Conservation (phyloP, 2,113 vertebrate species). For the Saccopteryx bilineata region DNA sequence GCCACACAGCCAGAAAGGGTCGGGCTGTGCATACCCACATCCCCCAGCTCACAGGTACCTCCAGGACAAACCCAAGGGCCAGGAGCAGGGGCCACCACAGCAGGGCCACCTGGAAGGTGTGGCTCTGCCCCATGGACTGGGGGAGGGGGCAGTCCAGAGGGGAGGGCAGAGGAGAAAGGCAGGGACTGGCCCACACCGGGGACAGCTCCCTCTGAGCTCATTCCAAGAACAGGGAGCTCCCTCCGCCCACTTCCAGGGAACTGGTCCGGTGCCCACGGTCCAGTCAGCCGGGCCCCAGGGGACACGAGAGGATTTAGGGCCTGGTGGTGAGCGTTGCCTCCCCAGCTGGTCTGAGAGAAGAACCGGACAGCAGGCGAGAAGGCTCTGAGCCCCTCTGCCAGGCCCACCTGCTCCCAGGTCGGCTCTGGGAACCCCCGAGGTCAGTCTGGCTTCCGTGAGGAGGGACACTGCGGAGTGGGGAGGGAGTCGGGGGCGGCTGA, state of each 20-base stretch:
- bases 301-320: neutral
- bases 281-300: neutral
- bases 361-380: neutral
- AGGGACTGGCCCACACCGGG: neutral
- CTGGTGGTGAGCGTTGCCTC: rapidly evolving
- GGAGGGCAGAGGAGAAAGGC: neutral
- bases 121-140: neutral
- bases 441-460: neutral
- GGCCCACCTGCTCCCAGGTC: neutral
- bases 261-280: neutral
- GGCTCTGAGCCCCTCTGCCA: neutral
- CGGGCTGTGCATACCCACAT: neutral
- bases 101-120: rapidly evolving
- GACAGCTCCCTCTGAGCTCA: conserved; percentile 27
- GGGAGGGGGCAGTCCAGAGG: neutral
- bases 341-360: rapidly evolving
- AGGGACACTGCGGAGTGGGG: neutral
- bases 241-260: conserved; percentile 60
- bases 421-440: neutral
- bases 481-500: neutral
- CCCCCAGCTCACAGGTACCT: neutral
- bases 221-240: neutral
- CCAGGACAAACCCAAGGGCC: too few relatives aligned
- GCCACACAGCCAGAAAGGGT: neutral
- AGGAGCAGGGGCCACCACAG: rapidly evolving